phyloP scores from a whole-genome alignment of 2,797 vertebrate genomes.

The Sphenodon punctatus region DNA sequence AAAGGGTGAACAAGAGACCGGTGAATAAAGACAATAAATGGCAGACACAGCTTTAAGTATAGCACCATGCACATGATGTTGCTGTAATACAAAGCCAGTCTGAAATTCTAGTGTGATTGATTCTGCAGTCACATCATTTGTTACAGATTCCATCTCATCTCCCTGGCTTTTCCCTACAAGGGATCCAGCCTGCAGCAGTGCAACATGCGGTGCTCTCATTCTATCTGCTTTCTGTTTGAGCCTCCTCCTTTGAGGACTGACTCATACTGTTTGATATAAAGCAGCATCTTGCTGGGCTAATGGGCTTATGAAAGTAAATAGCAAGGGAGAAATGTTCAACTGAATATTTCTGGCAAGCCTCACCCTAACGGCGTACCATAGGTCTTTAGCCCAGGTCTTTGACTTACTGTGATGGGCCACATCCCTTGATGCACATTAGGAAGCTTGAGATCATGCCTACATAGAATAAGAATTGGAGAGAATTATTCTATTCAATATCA shows the following conservation, averaged over 20 bases:
- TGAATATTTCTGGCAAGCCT: conserved; percentile 22
- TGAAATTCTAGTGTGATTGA: conserved; percentile 12
- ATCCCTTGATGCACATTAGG: no score
- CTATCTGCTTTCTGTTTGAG: conserved; percentile 44
- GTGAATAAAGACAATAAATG: background rate
- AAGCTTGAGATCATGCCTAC: conserved; percentile 11
- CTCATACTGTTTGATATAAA: conserved; percentile 39
- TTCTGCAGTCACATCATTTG: conserved; percentile 9
- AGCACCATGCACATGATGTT: background rate
- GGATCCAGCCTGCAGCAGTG: conserved; percentile 27
- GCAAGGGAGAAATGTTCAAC: conserved; percentile 1
- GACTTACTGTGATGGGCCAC: no score
- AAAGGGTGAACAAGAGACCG: background rate
- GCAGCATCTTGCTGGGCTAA: conserved; percentile 37
- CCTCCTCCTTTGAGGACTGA: conserved; percentile 35
- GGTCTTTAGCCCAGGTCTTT: conserved; percentile 20
- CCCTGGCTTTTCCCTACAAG: conserved; percentile 43
- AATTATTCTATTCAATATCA: conserved; percentile 15
- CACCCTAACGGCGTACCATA: background rate
- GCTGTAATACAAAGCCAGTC: background rate
- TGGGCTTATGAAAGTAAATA: conserved; percentile 30
- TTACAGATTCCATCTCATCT: background rate
- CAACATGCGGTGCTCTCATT: background rate
- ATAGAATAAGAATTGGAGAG: background rate
- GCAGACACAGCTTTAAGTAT: background rate